phyloP scores from a whole-genome alignment of 2,113 vertebrate species.

The Lagopus muta region DNA sequence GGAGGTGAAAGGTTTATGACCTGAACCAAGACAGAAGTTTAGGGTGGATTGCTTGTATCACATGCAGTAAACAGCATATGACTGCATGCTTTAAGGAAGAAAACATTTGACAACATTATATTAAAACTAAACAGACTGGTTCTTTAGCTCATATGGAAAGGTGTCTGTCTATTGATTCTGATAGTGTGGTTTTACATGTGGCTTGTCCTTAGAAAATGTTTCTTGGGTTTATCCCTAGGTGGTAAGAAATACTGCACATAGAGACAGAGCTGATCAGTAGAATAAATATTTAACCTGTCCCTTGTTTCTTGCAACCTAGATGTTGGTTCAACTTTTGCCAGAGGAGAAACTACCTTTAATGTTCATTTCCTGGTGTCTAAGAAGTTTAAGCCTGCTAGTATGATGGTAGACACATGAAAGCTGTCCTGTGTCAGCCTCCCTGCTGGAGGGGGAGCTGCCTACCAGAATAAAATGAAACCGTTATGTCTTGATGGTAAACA shows the following conservation, averaged over 20 bases:
- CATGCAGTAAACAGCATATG: neutral
- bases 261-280: neutral
- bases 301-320: neutral
- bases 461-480: neutral
- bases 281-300: conserved; percentile 11
- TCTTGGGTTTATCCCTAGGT: neutral
- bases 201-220: neutral
- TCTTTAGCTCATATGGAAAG: neutral
- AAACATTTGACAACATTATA: neutral
- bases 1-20: neutral
- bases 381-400: neutral
- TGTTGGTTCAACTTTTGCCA: neutral
- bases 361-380: neutral
- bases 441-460: neutral
- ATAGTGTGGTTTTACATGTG: neutral
- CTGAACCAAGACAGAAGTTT: neutral
- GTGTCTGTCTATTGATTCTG: neutral
- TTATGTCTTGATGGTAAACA: neutral
- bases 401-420: neutral
- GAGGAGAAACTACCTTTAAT: neutral
- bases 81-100: neutral
- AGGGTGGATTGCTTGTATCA: neutral
- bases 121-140: neutral
- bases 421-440: neutral
- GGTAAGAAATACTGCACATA: neutral